Percentiles rank a stretch among this genome's conserved stretches.
phyloP scores from a whole-genome alignment of 2,888 invertebrate species.

The Pyrochroa serraticornis region DNA sequence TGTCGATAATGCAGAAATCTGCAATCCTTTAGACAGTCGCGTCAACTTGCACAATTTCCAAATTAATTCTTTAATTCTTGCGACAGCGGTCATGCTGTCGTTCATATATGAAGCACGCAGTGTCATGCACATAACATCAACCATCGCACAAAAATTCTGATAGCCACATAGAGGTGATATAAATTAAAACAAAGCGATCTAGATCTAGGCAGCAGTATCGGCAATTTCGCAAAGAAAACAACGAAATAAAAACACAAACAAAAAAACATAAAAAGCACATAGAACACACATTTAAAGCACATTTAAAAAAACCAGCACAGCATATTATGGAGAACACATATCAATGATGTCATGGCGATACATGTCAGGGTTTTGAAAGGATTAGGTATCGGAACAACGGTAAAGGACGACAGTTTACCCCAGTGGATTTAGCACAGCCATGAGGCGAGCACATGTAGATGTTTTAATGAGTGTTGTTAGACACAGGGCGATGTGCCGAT shows the following conservation, averaged over 20 bases:
- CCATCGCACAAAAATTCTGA: too few species aligned
- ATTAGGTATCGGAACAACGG: constrained; percentile 25
- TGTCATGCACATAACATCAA: too few species aligned
- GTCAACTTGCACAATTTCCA: too few species aligned
- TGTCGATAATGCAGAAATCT: too few species aligned
- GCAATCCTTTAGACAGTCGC: too few species aligned
- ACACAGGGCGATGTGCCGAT: constrained; percentile 56
- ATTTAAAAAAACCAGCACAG: constrained; percentile 35
- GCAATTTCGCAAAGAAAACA: constrained; percentile 34
- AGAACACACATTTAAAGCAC: constrained; percentile 4
- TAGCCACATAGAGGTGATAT: too few species aligned
- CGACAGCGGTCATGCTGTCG: too few species aligned
- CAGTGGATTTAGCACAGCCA: constrained; percentile 56
- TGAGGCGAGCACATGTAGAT: constrained; percentile 57
- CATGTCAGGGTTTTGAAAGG: constrained; percentile 26
- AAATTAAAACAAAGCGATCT: too few species aligned
- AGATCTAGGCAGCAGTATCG: not conserved
- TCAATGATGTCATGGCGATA: constrained; percentile 46
- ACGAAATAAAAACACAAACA: constrained; percentile 41
- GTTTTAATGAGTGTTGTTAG: constrained; percentile 55
- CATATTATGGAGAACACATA: constrained; percentile 31
- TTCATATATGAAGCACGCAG: too few species aligned
- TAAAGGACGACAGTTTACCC: constrained; percentile 41
- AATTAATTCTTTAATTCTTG: too few species aligned
- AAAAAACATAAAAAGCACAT: constrained; percentile 38